Evolutionary conservation across 2,888 invertebrate species (phyloP), one percentile per base, ranked within the genome.

Genomic region (Macrosoma leucophasiata): DNA sequence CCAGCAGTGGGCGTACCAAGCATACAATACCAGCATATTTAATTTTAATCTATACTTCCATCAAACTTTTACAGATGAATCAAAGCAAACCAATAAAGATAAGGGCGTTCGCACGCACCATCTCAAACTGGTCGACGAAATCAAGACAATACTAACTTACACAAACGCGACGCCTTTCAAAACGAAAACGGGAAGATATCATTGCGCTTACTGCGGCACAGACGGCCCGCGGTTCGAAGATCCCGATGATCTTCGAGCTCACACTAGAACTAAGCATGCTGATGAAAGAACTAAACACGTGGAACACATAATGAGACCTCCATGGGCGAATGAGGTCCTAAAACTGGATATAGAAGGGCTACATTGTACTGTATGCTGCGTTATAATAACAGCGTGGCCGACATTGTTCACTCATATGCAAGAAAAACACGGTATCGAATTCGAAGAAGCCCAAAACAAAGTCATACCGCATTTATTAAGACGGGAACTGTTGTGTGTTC

Each of bases 161-260:
- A 70, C 76, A 0, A 78, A 75, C 30, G 71, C 62, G 0, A 61
- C 68, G 0, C 76, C 77, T 0, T 78, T 62, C 48, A 73, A 67
- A 21, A 54, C 59, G 0, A 66, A 56, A 19, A 38, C 51, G 0
- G 42, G 56, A 0, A 42, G 48, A 0, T 67, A 55, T 19, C 55
- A 50, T 36, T 81, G 81, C 39, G 59, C 64, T 0, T 77, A 68
- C 29, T 81, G 81, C 33, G 39, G 50, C 4, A 51, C 60, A 0
- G 51, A 54, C 0, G 46, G 51, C 1, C 48, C 43, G 0, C 14
- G 13, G 11, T 74, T 66, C 35, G 58, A 65, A 0, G 53, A 66
- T 3, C 46, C 68, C 0, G 56, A 60, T 0, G 63, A 63, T 0
- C 39, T 79, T 0, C 38, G 73, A 0, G 31, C 32, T 0, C 79